These are phyloP conservation scores for Calycopis cecrops DNA, from an alignment of 1,140 invertebrate species.

Conservation along the genomic window DNA sequence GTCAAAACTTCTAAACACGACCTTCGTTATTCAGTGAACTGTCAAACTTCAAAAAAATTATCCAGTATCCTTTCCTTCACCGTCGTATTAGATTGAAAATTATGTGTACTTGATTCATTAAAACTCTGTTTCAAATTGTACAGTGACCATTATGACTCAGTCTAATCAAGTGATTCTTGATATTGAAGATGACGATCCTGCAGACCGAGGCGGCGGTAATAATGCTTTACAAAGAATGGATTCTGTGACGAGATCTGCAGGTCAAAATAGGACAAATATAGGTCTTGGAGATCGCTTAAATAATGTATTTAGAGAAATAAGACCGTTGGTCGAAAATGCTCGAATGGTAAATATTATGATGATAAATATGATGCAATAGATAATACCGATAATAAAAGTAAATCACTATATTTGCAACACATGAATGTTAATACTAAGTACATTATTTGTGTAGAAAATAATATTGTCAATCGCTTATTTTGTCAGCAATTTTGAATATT, in stretches of 20 bases:
- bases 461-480: too few species aligned
- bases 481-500: too few species aligned
- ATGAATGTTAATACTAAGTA: too few species aligned
- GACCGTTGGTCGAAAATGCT: constrained; percentile 63
- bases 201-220: constrained; percentile 40
- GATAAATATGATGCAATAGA: background rate
- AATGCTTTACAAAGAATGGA: constrained; percentile 52
- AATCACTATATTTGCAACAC: too few species aligned
- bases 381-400: too few species aligned
- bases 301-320: constrained; percentile 64
- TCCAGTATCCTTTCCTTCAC: too few species aligned
- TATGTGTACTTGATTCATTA: constrained; percentile 14
- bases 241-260: constrained; percentile 43
- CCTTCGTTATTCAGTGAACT: too few species aligned
- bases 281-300: constrained; percentile 62
- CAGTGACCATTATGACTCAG: constrained; percentile 46
- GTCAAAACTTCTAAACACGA: too few species aligned
- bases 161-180: constrained; percentile 57
- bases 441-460: too few species aligned
- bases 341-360: constrained; percentile 49
- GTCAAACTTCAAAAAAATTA: too few species aligned
- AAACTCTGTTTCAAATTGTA: background rate
- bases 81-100: constrained; percentile 22
- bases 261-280: constrained; percentile 46
- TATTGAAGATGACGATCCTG: constrained; percentile 51